Base-by-base conservation (phyloP, 2,113 vertebrate species). In the Amblyornis subalaris region DNA sequence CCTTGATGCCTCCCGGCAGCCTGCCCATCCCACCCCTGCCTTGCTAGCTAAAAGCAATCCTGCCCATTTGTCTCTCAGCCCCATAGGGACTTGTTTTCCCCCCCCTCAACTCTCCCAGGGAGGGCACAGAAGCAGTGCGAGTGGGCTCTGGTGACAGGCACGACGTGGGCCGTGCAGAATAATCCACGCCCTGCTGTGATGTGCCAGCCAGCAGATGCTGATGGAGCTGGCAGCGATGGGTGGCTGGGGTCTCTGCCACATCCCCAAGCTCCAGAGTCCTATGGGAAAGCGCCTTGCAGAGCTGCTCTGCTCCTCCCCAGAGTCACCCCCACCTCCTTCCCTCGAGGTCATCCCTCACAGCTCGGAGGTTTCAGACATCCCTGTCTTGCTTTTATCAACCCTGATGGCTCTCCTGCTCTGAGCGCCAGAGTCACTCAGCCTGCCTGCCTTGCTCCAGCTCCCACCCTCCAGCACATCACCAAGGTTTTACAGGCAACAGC, bases 121-220 rank as follows among this genome's bases (percentile, higher is more conserved):
- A 21, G 8, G 31, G n/a, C 1, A 0, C 60, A 92, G 29, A 25
- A 92, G 54, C 45, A 19, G 44, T n/a, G 3, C 40, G 71, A 83
- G 79, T 7, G 55, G 75, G 85, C 25, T 75, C 54, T 0, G 2
- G 45, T 66, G 84, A 58, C 38, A 55, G 31, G n/a, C 6, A 1
- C 33, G 58, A 53, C 0, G 0, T 0, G 2, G 33, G 65, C 47
- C 66, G 51, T 42, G 25, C 0, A 0, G 54, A 54, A 33, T 44
- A 61, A 77, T 23, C 48, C 1, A 0, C 0, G 0, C 35, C 48
- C 57, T 7, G 8, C 45, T 9, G 10, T 7, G 28, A 24, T 14
- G 38, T 2, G 8, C 38, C 69, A 76, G 73, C 42, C 62, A n/a
- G 42, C 12, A 64, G 65, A 58, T 9, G 33, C 57, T 53, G 57